Conservation (phyloP, 2,113 vertebrate genomes). For the Aptenodytes patagonicus region DNA sequence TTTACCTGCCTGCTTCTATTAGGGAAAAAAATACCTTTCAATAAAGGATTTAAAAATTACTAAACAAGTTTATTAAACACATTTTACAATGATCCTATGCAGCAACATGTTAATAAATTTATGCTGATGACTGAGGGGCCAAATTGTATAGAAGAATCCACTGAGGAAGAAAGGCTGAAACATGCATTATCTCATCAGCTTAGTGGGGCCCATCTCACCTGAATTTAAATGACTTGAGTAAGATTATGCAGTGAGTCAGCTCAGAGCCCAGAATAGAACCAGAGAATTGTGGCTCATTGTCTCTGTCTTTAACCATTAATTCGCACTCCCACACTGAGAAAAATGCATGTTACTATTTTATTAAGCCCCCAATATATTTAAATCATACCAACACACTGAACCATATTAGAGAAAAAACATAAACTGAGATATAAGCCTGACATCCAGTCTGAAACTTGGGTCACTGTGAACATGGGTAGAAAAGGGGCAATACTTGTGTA, state of each 20-base stretch:
- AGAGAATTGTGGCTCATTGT: constrained; percentile 1
- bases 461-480: neutral
- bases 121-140: neutral
- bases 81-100: neutral
- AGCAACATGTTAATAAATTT: neutral
- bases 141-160: neutral
- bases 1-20: neutral
- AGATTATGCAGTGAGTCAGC: constrained; percentile 54
- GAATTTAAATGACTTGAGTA: constrained; percentile 24
- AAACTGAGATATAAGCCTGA: neutral
- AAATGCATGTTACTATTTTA: neutral
- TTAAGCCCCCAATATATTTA: neutral
- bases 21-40: neutral
- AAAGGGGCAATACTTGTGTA: neutral
- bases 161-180: neutral
- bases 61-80: neutral
- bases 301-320: constrained; percentile 29
- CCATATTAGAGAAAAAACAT: neutral
- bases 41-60: neutral
- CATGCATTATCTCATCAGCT: neutral
- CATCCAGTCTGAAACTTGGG: neutral
- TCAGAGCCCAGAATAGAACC: constrained; percentile 37
- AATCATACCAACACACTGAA: neutral
- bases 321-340: neutral
- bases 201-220: constrained; percentile 11